Evolutionary conservation across 2,888 invertebrate genomes (phyloP).

Genomic region (Euclidia mi): DNA sequence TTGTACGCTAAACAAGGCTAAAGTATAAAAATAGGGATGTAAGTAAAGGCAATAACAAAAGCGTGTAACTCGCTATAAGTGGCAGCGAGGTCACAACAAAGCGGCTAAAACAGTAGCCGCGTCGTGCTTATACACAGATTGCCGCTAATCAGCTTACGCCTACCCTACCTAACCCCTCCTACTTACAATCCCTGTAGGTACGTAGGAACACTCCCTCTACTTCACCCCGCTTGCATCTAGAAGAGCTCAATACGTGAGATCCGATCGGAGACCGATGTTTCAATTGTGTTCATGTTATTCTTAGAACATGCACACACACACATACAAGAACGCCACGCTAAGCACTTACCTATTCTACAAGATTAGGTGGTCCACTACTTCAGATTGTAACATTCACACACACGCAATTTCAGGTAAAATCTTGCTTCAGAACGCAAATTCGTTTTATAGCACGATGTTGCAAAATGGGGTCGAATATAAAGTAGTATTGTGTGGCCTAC

Average conservation of each 20-base stretch:
- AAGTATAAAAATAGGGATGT: neutral
- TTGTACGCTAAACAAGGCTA: no score
- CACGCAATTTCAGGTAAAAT: neutral
- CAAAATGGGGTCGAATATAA: constrained; percentile 4
- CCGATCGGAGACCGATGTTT: neutral
- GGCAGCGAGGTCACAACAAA: constrained; percentile 17
- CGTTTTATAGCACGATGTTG: neutral
- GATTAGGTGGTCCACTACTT: neutral
- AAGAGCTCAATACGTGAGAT: neutral
- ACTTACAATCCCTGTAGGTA: neutral
- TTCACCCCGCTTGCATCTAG: neutral
- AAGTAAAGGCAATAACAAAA: neutral
- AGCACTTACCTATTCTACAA: neutral
- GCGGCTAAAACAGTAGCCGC: constrained; percentile 4
- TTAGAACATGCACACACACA: neutral
- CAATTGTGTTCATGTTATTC: neutral
- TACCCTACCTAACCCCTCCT: neutral
- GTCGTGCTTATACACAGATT: constrained; percentile 29
- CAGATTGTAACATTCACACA: neutral
- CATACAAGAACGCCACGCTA: neutral
- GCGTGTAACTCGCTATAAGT: neutral
- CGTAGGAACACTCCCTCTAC: no score
- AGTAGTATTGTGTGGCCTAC: neutral
- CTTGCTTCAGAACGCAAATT: neutral
- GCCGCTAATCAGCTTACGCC: constrained; percentile 34